Evolutionary conservation across 2,113 vertebrate genomes (phyloP).

Genomic region (Otus sunia): DNA sequence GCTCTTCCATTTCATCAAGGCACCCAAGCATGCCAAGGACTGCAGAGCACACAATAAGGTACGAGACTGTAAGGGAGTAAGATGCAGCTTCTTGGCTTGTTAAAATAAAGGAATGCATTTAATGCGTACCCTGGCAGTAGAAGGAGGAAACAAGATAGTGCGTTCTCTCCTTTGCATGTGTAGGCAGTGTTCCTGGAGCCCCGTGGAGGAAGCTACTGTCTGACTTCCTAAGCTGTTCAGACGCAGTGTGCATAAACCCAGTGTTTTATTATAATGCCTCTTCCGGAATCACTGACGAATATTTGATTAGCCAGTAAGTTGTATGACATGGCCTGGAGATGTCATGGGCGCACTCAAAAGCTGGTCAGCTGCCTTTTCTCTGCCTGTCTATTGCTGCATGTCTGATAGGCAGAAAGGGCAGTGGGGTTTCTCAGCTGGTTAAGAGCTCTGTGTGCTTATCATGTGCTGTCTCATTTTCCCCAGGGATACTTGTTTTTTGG

Average conservation of each 20-base stretch:
- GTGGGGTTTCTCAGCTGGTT: not conserved
- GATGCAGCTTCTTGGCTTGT: not conserved
- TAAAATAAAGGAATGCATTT: not conserved
- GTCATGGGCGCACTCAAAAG: not conserved
- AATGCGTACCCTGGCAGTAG: not conserved
- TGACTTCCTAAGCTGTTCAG: not conserved
- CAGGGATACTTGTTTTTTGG: not conserved
- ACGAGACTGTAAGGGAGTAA: not conserved
- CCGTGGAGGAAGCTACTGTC: not conserved
- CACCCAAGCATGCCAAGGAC: not conserved
- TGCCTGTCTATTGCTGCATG: not conserved
- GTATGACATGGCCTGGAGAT: not conserved
- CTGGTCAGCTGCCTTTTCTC: not conserved
- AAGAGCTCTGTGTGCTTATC: not conserved
- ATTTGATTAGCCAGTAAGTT: not conserved
- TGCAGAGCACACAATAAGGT: not conserved
- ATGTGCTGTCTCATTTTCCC: not conserved
- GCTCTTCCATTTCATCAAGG: not conserved
- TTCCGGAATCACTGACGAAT: not conserved
- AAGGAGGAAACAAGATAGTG: not conserved
- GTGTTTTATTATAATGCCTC: not conserved
- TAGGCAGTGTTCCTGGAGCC: not conserved
- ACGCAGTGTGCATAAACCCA: rapidly evolving
- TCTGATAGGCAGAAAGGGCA: not conserved
- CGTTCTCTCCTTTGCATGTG: not conserved